Conservation (phyloP, 2,113 vertebrate species). For the Pseudorhombus dupliciocellatus region DNA sequence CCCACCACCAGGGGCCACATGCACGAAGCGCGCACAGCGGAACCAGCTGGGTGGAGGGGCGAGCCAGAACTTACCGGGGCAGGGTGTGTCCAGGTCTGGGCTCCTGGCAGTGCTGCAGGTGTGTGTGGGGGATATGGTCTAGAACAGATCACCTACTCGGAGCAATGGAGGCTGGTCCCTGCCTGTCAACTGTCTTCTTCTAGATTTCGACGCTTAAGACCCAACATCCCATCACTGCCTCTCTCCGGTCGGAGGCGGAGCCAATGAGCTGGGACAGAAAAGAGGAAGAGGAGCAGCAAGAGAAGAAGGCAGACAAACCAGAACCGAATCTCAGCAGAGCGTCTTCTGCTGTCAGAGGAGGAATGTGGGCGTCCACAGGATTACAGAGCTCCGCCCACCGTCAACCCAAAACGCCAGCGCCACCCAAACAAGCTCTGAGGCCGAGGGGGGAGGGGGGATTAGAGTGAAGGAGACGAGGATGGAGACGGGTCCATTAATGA, state of each 20-base stretch:
- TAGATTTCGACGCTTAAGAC: slow-evolving; percentile 27
- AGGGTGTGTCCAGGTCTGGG: too few species aligned
- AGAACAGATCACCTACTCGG: slow-evolving; percentile 58
- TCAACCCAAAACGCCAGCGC: slow-evolving; percentile 51
- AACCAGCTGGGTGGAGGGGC: too few species aligned
- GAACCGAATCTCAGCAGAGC: slow-evolving; percentile 39
- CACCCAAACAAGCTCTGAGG: slow-evolving; percentile 48
- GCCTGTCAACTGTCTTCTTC: slow-evolving; percentile 51
- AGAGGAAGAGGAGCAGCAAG: slow-evolving; percentile 56
- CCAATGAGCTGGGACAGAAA: slow-evolving; percentile 36
- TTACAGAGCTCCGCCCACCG: slow-evolving; percentile 54
- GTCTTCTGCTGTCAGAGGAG: slow-evolving; percentile 21
- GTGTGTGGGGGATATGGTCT: too few species aligned
- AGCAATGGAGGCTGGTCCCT: slow-evolving; percentile 35
- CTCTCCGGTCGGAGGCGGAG: slow-evolving; percentile 18
- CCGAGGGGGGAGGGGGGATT: slow-evolving; percentile 52
- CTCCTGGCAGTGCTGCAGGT: not conserved
- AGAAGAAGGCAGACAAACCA: slow-evolving; percentile 58
- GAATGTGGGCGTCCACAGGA: slow-evolving; percentile 55
- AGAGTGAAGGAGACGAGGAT: slow-evolving; percentile 43
- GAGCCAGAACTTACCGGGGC: too few species aligned
- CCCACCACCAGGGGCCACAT: too few species aligned
- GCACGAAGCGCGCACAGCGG: too few species aligned
- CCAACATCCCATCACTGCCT: slow-evolving; percentile 2
- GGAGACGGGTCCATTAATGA: slow-evolving; percentile 58